These are phyloP conservation scores for Drosophila sp. DNA, from an alignment of 1,140 invertebrate species.

Conservation along the genomic window DNA sequence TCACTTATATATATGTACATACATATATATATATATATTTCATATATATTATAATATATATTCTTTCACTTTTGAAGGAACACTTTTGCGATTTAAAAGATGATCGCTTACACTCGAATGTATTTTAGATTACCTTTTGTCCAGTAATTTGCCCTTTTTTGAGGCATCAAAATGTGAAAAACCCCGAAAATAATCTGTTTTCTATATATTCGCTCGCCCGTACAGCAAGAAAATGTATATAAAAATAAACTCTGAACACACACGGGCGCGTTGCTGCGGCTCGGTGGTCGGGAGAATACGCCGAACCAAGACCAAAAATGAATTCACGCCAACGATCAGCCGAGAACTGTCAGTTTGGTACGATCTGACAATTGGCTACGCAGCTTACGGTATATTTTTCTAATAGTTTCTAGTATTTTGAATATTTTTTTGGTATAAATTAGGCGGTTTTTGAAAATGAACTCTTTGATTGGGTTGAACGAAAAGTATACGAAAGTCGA, in stretches of 20 bases:
- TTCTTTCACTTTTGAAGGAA: neutral
- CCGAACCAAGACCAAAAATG: conserved; percentile 50
- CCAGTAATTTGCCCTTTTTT: neutral
- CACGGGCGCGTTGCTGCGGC: conserved; percentile 56
- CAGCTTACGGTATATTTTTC: conserved; percentile 23
- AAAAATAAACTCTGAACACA: conserved; percentile 78
- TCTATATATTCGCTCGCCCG: conserved; percentile 40
- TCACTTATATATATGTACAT: neutral
- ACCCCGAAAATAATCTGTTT: conserved; percentile 11
- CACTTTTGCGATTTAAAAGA: neutral
- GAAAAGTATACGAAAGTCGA: neutral
- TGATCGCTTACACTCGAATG: neutral
- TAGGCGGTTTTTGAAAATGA: conserved; percentile 18
- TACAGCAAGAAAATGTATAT: conserved; percentile 43
- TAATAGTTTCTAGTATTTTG: neutral
- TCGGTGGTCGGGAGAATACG: conserved; percentile 31
- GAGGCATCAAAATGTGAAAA: neutral
- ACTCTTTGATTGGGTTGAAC: neutral
- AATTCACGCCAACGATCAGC: conserved; percentile 75
- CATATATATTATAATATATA: neutral
- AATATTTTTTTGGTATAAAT: neutral
- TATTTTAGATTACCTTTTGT: neutral
- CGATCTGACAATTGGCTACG: conserved; percentile 11
- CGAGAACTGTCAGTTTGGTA: conserved; percentile 74
- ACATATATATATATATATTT: neutral